Evolutionary conservation across 2,113 vertebrate genomes (phyloP), one percentile per base, ranked within the genome.

Genomic region (Blennius ocellaris): DNA sequence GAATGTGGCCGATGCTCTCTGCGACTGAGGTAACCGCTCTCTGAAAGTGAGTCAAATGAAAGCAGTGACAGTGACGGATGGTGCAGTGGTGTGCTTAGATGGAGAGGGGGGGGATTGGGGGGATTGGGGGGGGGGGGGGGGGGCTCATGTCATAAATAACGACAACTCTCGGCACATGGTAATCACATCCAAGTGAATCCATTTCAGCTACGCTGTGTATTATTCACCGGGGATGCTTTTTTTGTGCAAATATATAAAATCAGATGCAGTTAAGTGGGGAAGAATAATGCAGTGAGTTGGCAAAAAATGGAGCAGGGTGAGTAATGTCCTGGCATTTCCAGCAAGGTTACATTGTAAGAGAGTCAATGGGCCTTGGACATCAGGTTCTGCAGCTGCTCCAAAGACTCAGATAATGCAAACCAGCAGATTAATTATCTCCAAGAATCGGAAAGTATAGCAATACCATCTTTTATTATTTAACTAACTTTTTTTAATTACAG

Each of bases 171-270:
- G 8, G 68, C 72, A 64, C 59, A 62, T 54, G 63, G 68, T 88
- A 90, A 90, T 92, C 76, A 87, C 51, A 83, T 80, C 80, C 80
- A 83, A 82, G 86, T 78, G 78, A 83, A 89, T 88, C 75, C 52
- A 84, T 88, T 85, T 81, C 52, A 84, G 83, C 39, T 83, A 43
- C 63, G 76, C 40, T 59, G 55, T 48, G 47, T 47, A 76, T 73
- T 74, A 67, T 77, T 69, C 82, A 67, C 75, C 30, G 14, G 60
- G 81, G 63, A 43, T 52, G 41, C 14, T 52, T 72, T 62, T 65
- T 48, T 11, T 61, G 54, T 51, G 65, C 78, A 87, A 87, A 88
- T 89, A 69, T 82, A 77, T 79, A 69, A 78, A 88, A 88, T 85
- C 69, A 70, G 53, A 81, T 79, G 60, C 71, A 74, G 73, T 73